A percentile compares a stretch with the other conserved stretches of the same genome.
phyloP scores from a whole-genome alignment of 2,888 invertebrate species.

The Sinodicranocentrus sp. region DNA sequence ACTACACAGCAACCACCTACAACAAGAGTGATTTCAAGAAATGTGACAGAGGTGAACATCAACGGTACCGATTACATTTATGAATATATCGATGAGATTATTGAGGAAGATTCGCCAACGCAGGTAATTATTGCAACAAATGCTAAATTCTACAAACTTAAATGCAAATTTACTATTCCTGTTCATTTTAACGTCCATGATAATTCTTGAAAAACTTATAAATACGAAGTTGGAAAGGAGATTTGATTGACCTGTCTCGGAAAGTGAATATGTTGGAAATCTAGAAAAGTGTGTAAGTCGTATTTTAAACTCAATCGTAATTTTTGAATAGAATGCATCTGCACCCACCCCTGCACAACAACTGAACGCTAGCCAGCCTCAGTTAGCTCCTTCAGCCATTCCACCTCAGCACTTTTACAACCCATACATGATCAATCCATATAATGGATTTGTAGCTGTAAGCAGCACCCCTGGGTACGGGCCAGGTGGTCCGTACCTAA shows the following conservation, averaged over 20 bases:
- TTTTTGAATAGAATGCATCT: no score
- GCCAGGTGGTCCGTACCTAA: constrained; percentile 3
- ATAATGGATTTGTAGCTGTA: constrained; percentile 41
- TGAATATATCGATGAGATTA: constrained; percentile 50
- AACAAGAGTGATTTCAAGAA: constrained; percentile 53
- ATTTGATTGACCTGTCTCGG: no score
- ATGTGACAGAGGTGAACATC: constrained; percentile 52
- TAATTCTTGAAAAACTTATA: no score
- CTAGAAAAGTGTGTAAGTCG: no score
- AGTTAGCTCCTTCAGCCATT: background rate
- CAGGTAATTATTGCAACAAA: background rate
- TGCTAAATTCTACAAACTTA: no score
- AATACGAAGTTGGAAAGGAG: no score
- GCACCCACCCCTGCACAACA: background rate
- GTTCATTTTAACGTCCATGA: background rate
- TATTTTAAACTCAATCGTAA: no score
- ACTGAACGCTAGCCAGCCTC: background rate
- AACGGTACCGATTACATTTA: constrained; percentile 58
- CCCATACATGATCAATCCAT: constrained; percentile 49
- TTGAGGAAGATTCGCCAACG: constrained; percentile 50
- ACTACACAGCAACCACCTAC: constrained; percentile 50
- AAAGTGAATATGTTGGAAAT: no score
- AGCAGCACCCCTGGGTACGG: constrained; percentile 51
- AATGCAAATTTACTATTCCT: no score
- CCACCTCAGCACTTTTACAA: constrained; percentile 51